Evolutionary conservation across 2,113 vertebrate species (phyloP).

Genomic region (Pelodiscus sinensis): DNA sequence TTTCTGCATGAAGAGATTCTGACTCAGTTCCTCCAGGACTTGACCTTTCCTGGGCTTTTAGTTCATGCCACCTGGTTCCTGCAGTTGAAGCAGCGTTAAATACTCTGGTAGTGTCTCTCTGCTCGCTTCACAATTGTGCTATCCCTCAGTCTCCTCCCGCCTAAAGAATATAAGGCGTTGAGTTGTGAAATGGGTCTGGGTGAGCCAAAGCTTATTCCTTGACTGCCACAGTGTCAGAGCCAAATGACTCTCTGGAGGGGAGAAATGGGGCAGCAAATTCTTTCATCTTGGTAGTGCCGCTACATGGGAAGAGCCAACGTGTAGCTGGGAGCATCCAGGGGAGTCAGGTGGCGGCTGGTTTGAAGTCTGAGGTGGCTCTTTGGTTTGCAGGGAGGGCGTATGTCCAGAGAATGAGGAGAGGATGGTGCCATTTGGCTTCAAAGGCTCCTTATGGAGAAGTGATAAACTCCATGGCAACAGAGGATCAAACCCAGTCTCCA

Average conservation of each 20-base stretch:
- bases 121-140: not conserved
- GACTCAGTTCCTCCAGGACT: not conserved
- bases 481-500: no score
- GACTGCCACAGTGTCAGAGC: not conserved
- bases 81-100: constrained; percentile 14
- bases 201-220: not conserved
- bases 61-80: constrained; percentile 46
- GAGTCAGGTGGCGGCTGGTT: not conserved
- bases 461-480: no score
- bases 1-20: not conserved
- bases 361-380: not conserved
- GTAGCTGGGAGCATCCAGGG: not conserved
- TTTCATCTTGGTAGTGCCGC: not conserved
- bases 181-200: not conserved
- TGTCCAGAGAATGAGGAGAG: not conserved
- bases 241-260: not conserved
- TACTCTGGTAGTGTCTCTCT: not conserved
- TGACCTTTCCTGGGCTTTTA: constrained; percentile 42
- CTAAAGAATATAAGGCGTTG: not conserved
- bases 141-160: not conserved
- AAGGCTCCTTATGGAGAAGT: not conserved
- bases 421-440: not conserved
- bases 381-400: not conserved
- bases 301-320: not conserved
- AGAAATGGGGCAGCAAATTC: not conserved